phyloP scores from a whole-genome alignment of 2,888 invertebrate genomes.

The Machimus rusticus region DNA sequence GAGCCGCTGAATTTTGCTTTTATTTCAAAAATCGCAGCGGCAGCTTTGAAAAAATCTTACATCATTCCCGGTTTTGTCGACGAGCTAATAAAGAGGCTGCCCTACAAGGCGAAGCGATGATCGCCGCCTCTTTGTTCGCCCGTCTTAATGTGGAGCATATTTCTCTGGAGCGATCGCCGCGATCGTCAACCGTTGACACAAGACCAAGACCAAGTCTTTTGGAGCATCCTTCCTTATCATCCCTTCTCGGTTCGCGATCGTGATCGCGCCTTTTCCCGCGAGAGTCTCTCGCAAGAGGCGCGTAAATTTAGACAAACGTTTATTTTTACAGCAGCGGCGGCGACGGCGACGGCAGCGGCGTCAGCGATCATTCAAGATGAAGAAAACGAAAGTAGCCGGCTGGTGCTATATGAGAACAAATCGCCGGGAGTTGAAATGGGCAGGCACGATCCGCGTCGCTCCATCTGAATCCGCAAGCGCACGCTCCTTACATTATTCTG shows the following conservation, averaged over 20 bases:
- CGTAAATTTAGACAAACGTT: not conserved
- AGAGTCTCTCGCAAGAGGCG: not conserved
- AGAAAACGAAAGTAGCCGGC: conserved; percentile 36
- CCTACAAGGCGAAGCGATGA: conserved; percentile 2
- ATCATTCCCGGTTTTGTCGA: not conserved
- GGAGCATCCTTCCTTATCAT: conserved; percentile 9
- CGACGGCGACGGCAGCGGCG: not conserved
- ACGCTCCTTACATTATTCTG: conserved; percentile 23
- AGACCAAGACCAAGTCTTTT: not conserved
- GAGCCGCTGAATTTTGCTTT: not conserved
- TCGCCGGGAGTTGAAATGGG: conserved; percentile 13
- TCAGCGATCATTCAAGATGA: conserved; percentile 8
- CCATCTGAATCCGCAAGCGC: conserved; percentile 38
- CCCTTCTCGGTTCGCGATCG: not conserved
- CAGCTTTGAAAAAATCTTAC: conserved; percentile 1
- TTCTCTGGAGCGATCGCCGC: not conserved
- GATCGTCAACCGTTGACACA: not conserved
- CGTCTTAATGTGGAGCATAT: not conserved
- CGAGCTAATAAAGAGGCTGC: not conserved
- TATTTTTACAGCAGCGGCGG: not conserved
- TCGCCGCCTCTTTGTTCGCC: not conserved
- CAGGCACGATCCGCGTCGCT: conserved; percentile 13
- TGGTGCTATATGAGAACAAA: conserved; percentile 24
- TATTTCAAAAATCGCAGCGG: not conserved
- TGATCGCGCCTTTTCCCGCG: not conserved